phyloP scores from a whole-genome alignment of 2,797 vertebrate species.

The Mormyrops boulengeri region DNA sequence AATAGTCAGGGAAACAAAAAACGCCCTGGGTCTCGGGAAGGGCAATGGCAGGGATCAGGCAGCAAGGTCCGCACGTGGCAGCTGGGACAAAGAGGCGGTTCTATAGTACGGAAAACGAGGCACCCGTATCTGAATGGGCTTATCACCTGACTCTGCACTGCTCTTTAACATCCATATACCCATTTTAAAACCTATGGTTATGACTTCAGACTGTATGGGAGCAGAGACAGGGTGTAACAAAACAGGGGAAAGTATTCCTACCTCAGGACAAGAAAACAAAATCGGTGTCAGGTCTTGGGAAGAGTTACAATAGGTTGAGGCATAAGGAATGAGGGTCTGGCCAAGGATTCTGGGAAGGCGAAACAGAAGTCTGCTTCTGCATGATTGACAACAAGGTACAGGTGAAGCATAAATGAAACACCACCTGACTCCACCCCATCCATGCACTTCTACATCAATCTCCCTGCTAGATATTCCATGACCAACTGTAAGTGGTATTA shows the following conservation, averaged over 20 bases:
- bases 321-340: not conserved
- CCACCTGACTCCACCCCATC: not conserved
- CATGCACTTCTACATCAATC: not conserved
- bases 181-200: not conserved
- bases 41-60: not conserved
- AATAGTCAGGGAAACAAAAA: not conserved
- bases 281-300: not conserved
- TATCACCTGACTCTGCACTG: not conserved
- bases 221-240: not conserved
- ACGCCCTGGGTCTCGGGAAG: not conserved
- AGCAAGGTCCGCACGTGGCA: not conserved
- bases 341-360: not conserved
- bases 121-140: not conserved
- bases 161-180: not conserved
- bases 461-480: too few relatives aligned
- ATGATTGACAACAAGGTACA: not conserved
- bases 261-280: not conserved
- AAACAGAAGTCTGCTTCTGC: not conserved
- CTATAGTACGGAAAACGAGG: not conserved
- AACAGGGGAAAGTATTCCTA: not conserved
- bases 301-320: not conserved
- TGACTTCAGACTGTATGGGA: not conserved
- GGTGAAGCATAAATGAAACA: not conserved
- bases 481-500: too few relatives aligned
- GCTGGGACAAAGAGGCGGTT: not conserved